Conservation (phyloP, 2,797 vertebrate genomes). For the Percopsis omiscomaycus region DNA sequence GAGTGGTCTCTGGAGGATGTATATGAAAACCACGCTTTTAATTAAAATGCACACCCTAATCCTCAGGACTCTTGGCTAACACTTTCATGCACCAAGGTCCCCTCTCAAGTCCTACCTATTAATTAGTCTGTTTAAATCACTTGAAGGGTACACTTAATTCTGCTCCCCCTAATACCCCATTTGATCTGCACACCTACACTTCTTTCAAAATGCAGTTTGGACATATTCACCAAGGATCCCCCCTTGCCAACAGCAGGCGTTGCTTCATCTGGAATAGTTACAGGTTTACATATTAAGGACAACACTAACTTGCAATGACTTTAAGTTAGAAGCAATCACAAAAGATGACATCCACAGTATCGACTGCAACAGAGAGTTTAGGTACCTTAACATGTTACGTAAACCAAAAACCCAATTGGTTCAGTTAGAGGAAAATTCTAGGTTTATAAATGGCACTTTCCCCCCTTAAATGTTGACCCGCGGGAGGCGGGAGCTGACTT, state of each 20-base stretch:
- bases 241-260: no score
- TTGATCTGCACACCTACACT: constrained; percentile 16
- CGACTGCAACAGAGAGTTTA: no score
- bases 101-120: constrained; percentile 43
- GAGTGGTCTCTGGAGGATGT: constrained; percentile 20
- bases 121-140: constrained; percentile 39
- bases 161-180: constrained; percentile 10
- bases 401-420: not conserved
- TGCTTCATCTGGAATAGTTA: no score
- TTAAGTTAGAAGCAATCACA: not conserved
- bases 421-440: constrained; percentile 3
- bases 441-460: constrained; percentile 24
- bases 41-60: constrained; percentile 56
- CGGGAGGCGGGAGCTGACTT: constrained; percentile 44
- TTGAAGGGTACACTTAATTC: constrained; percentile 19
- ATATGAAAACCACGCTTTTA: constrained; percentile 33
- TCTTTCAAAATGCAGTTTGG: not conserved
- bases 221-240: not conserved
- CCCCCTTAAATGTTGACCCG: constrained; percentile 6
- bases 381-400: not conserved
- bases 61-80: constrained; percentile 35
- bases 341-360: no score
- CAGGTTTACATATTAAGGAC: not conserved
- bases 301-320: not conserved
- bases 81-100: constrained; percentile 37